phyloP scores from a whole-genome alignment of 2,888 invertebrate genomes.

The Torymus texanus region DNA sequence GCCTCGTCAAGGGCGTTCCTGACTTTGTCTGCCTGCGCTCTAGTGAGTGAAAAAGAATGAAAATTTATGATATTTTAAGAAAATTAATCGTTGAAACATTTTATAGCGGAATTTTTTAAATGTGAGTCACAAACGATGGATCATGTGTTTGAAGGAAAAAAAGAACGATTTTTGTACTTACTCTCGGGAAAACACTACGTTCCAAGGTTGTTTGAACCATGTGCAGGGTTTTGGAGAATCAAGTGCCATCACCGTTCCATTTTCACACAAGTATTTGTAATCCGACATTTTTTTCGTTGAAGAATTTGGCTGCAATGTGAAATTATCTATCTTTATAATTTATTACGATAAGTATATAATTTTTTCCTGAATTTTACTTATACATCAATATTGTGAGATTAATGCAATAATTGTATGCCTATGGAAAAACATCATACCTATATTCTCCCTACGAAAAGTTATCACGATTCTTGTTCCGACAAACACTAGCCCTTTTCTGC shows the following conservation, averaged over 20 bases:
- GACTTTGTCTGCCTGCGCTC: constrained; percentile 53
- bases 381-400: too few relatives aligned
- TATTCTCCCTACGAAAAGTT: too few relatives aligned
- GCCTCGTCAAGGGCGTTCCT: neutral
- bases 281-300: constrained; percentile 42
- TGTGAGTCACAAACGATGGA: neutral
- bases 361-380: too few relatives aligned
- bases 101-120: too few relatives aligned
- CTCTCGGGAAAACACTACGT: constrained; percentile 77
- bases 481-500: too few relatives aligned
- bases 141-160: too few relatives aligned
- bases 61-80: neutral
- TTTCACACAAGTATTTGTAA: constrained; percentile 72
- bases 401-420: too few relatives aligned
- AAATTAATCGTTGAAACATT: neutral
- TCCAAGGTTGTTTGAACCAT: constrained; percentile 81
- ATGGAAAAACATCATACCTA: too few relatives aligned
- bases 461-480: too few relatives aligned
- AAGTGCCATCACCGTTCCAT: constrained; percentile 67
- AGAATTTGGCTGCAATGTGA: constrained; percentile 17
- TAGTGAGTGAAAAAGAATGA: constrained; percentile 39
- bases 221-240: constrained; percentile 76
- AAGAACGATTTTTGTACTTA: constrained; percentile 65
- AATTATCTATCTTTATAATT: neutral
- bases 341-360: neutral